Base-by-base conservation (phyloP, 1,140 invertebrate species). In the Zaprionus ornatus region DNA sequence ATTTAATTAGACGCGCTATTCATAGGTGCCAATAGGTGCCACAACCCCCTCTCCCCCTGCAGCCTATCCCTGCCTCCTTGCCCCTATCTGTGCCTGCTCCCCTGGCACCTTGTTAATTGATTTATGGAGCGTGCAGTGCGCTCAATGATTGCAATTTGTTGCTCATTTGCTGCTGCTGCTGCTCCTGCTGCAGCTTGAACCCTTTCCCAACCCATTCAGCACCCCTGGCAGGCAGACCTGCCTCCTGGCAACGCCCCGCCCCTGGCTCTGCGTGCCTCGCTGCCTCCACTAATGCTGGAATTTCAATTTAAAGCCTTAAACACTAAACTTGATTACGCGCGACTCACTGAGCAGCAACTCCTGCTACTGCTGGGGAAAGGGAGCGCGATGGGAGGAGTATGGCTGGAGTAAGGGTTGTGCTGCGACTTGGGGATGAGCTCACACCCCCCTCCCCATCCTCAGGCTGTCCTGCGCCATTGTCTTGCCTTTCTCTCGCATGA, bases 271-370 rank as follows among this genome's bases (percentile, higher is more conserved):
- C 59, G 52, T 42, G 69, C 61, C 48, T 70, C 29, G 74, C 84
- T 90, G 88, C 80, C 81, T 75, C 27, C 68, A 56, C 80, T 88
- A 88, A 84, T 88, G 85, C 84, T 64, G 84, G 84, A 88, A 88
- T 88, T 88, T 90, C 84, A 88, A 90, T 88, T 88, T 90, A 77
- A 74, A 77, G 75, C 70, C 64, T 77, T 90, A 90, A 88, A 90
- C 81, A 88, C 84, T 79, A 84, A 88, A 90, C 80, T 90, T 90
- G 85, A 88, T 88, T 90, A 90, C 81, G 63, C 57, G 54, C 67
- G 67, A 71, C 67, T 75, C 76, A 79, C 66, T 79, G 79, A 79
- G 23, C 79, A 75, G 48, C 65, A 61, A 65, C 71, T 60, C 27
- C 50, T 2, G 48, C 12, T 13, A 9, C 25, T 13, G 23, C 12